These are phyloP conservation scores for Lepidothrix coronata DNA, from an alignment of 2,113 vertebrate genomes.

Conservation along the genomic window DNA sequence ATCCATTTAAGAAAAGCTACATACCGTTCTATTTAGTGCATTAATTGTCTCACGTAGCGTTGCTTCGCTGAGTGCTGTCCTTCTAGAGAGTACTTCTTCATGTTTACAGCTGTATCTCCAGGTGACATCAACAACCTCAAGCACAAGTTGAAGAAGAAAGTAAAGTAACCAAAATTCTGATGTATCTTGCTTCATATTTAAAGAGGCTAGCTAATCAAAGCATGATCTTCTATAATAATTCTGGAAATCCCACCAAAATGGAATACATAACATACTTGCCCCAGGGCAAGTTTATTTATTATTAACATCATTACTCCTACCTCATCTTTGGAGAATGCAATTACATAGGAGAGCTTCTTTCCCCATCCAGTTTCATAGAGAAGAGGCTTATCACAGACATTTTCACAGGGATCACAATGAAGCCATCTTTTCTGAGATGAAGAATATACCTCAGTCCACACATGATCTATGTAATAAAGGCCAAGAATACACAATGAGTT, in stretches of 20 bases:
- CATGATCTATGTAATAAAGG: constrained; percentile 82
- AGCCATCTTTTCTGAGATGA: constrained; percentile 89
- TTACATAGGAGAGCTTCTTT: constrained; percentile 91
- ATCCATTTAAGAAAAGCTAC: background rate
- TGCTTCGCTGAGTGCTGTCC: constrained; percentile 84
- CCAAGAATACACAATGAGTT: background rate
- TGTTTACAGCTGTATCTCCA: constrained; percentile 98
- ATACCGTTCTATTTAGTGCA: constrained; percentile 81
- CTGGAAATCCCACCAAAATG: background rate
- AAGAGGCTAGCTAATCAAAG: background rate
- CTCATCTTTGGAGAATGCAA: constrained; percentile 97
- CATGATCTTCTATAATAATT: background rate
- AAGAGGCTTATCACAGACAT: constrained; percentile 91
- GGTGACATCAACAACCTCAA: constrained; percentile 93
- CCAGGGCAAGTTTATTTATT: background rate
- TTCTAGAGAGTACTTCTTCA: constrained; percentile 85
- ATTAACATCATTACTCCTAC: constrained; percentile 60
- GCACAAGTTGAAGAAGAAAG: constrained; percentile 38
- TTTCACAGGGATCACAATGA: constrained; percentile 95
- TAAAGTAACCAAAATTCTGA: background rate
- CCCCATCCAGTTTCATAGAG: constrained; percentile 96
- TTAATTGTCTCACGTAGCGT: constrained; percentile 86
- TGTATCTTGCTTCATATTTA: background rate
- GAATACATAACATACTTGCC: background rate
- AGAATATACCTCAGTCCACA: constrained; percentile 97